These are phyloP conservation scores for Julus scanicus DNA, from an alignment of 2,888 invertebrate species.

Conservation along the genomic window DNA sequence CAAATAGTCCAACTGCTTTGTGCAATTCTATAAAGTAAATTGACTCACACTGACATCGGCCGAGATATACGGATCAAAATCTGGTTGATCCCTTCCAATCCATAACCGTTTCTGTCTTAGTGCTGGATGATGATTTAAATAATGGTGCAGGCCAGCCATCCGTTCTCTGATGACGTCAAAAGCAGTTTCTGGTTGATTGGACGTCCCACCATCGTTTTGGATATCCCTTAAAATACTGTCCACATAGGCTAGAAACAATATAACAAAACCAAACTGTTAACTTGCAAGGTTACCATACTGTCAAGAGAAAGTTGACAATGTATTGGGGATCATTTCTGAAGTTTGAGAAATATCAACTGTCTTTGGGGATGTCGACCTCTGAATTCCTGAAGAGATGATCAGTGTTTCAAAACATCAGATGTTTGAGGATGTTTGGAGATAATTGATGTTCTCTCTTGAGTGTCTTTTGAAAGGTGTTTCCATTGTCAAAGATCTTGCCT, in stretches of 20 bases:
- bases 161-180: conserved; percentile 44
- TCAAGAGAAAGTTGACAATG: too few relatives aligned
- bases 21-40: too few relatives aligned
- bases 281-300: not conserved
- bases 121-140: conserved; percentile 54
- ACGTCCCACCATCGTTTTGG: conserved; percentile 50
- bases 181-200: not conserved
- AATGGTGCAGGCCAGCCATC: conserved; percentile 47
- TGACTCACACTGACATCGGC: not conserved
- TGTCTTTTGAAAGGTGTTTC: not conserved
- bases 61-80: conserved; percentile 50
- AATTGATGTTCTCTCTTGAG: conserved; percentile 7
- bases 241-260: conserved; percentile 45
- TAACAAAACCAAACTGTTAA: not conserved
- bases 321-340: too few relatives aligned
- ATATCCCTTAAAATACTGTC: conserved; percentile 55
- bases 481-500: not conserved
- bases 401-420: not conserved
- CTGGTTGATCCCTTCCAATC: conserved; percentile 50
- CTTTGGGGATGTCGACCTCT: too few relatives aligned
- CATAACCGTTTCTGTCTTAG: conserved; percentile 53
- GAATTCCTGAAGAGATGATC: too few relatives aligned
- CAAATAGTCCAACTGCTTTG: too few relatives aligned
- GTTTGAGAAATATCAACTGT: too few relatives aligned
- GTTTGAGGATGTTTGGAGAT: not conserved